Evolutionary conservation across 2,888 invertebrate genomes (phyloP).

Genomic region (Cancer borealis): DNA sequence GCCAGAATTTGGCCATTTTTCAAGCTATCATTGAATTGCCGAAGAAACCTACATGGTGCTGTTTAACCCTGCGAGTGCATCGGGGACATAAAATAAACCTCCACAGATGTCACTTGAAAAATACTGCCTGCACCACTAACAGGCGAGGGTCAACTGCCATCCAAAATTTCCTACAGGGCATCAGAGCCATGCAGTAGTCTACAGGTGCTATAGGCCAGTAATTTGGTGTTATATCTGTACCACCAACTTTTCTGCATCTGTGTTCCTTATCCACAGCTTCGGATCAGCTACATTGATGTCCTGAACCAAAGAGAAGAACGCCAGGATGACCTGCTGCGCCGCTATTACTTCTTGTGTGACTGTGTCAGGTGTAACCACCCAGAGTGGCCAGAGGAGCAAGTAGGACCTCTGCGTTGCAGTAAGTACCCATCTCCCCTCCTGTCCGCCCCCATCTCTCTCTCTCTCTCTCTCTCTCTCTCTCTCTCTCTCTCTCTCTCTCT

Average conservation of each 20-base stretch:
- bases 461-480: neutral
- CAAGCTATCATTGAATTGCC: no score
- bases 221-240: neutral
- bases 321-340: constrained; percentile 86
- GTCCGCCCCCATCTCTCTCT: neutral
- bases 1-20: no score
- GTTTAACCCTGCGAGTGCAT: no score
- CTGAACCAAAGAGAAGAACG: constrained; percentile 87
- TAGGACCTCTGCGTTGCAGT: neutral
- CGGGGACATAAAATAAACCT: no score
- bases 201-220: no score
- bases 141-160: no score
- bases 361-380: constrained; percentile 86
- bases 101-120: no score
- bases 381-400: neutral
- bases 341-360: constrained; percentile 93
- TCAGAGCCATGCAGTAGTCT: no score
- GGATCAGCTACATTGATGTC: constrained; percentile 92
- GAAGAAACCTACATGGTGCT: no score
- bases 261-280: constrained; percentile 83
- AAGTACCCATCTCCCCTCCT: neutral
- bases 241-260: neutral
- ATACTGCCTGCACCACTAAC: no score
- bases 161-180: no score
- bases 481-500: no score